These are phyloP conservation scores for Phaenicophaeus curvirostris DNA, from an alignment of 2,797 vertebrate genomes.

Conservation along the genomic window DNA sequence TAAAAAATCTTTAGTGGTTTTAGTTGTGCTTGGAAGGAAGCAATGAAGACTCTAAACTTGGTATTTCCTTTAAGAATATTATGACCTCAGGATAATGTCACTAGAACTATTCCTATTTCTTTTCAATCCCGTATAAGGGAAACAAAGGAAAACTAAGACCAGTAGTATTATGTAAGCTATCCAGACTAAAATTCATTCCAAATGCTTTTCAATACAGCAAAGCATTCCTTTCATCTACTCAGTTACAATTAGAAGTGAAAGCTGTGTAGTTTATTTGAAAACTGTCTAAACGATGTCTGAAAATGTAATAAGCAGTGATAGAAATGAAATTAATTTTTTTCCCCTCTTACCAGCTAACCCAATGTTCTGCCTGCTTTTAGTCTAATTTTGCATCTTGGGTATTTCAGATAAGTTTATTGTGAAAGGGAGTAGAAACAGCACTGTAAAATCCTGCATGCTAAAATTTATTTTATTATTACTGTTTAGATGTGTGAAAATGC, in stretches of 20 bases:
- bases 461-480: background rate
- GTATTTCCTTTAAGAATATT: background rate
- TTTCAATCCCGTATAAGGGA: conserved; percentile 9
- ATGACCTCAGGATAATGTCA: background rate
- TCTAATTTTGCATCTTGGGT: background rate
- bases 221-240: background rate
- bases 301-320: background rate
- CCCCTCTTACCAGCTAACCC: background rate
- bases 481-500: background rate
- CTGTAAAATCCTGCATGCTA: background rate
- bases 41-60: background rate
- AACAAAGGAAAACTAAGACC: background rate
- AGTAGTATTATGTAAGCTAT: background rate
- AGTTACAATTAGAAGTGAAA: background rate
- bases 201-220: background rate
- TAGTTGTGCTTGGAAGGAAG: background rate
- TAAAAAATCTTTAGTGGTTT: background rate
- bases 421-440: background rate
- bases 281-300: background rate
- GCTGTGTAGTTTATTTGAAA: background rate
- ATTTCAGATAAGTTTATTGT: background rate
- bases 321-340: background rate
- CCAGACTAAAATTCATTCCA: background rate
- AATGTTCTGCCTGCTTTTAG: background rate
- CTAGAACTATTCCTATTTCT: background rate